These are phyloP conservation scores for Labrus mixtus DNA, from an alignment of 2,113 vertebrate species.

Conservation along the genomic window DNA sequence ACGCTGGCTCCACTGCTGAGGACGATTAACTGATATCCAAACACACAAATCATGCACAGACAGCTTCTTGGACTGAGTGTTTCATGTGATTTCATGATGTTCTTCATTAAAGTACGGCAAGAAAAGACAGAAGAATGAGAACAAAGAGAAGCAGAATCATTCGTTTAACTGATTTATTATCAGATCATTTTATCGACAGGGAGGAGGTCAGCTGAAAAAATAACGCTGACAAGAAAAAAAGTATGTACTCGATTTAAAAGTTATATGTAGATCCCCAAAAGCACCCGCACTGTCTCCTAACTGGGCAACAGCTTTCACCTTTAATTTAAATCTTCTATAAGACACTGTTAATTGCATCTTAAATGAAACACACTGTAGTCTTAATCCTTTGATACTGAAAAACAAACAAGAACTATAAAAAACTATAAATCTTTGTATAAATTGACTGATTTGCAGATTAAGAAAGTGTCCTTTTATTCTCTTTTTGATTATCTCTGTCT, in stretches of 20 bases:
- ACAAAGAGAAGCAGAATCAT: too few species aligned
- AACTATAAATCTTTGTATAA: too few species aligned
- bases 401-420: too few species aligned
- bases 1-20: conserved; percentile 35
- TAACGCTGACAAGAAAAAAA: neutral
- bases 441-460: too few species aligned
- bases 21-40: conserved; percentile 37
- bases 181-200: conserved; percentile 2
- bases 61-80: conserved; percentile 40
- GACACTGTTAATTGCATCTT: too few species aligned
- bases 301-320: neutral
- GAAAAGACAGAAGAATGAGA: conserved; percentile 11
- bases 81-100: conserved; percentile 41
- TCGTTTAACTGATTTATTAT: too few species aligned
- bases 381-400: too few species aligned
- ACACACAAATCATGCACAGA: conserved; percentile 47
- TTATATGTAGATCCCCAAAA: neutral
- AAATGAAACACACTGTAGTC: too few species aligned
- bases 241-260: too few species aligned
- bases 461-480: too few species aligned
- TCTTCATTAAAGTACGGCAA: conserved; percentile 32
- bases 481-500: neutral
- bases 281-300: neutral
- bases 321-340: too few species aligned
- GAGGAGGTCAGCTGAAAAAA: neutral